phyloP scores from a whole-genome alignment of 2,797 vertebrate genomes.

The Carduelis carduelis region DNA sequence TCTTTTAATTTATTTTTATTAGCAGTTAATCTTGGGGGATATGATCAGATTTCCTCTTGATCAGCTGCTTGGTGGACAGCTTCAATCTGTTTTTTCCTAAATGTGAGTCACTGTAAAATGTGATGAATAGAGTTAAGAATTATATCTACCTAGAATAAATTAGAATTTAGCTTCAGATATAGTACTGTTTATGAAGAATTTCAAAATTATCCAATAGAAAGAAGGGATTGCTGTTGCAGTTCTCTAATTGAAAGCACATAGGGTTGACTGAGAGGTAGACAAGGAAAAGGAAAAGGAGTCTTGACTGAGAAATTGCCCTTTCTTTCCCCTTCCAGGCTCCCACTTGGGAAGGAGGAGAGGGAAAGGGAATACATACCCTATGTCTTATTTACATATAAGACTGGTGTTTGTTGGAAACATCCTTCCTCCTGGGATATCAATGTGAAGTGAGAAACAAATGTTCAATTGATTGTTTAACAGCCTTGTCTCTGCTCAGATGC shows the following conservation, averaged over 20 bases:
- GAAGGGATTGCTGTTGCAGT: not conserved
- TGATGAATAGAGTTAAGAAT: not conserved
- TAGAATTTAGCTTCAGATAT: not conserved
- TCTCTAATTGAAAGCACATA: not conserved
- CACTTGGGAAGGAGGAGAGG: not conserved
- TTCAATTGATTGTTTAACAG: constrained; percentile 29
- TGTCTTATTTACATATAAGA: constrained; percentile 22
- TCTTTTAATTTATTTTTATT: not conserved
- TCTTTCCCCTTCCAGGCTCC: not conserved
- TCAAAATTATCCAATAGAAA: not conserved
- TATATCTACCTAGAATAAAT: not conserved
- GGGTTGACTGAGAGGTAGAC: not conserved
- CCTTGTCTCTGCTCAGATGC: not conserved
- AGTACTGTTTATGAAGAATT: not conserved
- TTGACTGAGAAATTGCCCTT: not conserved
- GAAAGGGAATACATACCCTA: not conserved
- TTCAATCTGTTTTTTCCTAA: not conserved
- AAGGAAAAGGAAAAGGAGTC: not conserved
- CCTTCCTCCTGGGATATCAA: not conserved
- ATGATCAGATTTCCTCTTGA: not conserved
- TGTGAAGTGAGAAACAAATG: constrained; percentile 31
- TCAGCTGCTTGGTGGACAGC: not conserved
- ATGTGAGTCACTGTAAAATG: not conserved
- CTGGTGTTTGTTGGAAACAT: not conserved
- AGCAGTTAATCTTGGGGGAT: not conserved